Evolutionary conservation across 1,140 invertebrate species (phyloP).

Genomic region (Sminthurides bifidus): DNA sequence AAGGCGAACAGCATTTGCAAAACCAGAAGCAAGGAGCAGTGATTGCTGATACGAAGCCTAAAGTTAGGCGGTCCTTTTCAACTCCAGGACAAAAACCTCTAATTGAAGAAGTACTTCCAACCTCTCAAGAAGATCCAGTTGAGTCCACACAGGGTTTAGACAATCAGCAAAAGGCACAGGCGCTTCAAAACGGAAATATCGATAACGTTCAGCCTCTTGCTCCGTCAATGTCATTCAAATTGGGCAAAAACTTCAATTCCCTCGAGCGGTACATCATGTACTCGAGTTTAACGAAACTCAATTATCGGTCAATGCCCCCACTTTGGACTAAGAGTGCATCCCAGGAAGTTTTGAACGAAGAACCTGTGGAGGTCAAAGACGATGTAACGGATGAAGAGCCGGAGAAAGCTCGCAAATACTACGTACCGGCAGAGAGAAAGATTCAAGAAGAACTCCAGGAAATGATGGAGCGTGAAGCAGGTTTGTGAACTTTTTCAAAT

Average conservation of each 20-base stretch:
- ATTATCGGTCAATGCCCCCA: neutral
- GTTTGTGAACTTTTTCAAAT: neutral
- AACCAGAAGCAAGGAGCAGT: too few species aligned
- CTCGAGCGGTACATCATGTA: conserved; percentile 8
- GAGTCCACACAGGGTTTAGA: too few species aligned
- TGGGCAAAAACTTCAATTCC: conserved; percentile 8
- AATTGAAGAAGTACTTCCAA: too few species aligned
- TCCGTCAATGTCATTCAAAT: too few species aligned
- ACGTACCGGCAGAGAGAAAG: neutral
- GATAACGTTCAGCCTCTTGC: too few species aligned
- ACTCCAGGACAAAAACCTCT: too few species aligned
- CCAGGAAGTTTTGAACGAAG: neutral
- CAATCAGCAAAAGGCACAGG: too few species aligned
- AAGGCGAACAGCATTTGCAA: too few species aligned
- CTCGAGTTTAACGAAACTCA: conserved; percentile 5
- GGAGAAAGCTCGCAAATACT: neutral
- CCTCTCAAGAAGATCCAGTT: too few species aligned
- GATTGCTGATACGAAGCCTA: too few species aligned
- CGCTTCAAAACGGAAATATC: too few species aligned
- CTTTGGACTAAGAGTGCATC: neutral
- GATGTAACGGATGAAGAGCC: neutral
- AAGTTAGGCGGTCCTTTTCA: too few species aligned
- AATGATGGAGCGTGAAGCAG: conserved; percentile 3
- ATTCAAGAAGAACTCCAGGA: conserved; percentile 5
- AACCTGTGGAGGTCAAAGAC: neutral